Percentiles rank a stretch among this genome's conserved stretches.
Evolutionary conservation across 35 echinoderm and acorn worm species (phyloP).

Genomic region (Acanthaster planci): DNA sequence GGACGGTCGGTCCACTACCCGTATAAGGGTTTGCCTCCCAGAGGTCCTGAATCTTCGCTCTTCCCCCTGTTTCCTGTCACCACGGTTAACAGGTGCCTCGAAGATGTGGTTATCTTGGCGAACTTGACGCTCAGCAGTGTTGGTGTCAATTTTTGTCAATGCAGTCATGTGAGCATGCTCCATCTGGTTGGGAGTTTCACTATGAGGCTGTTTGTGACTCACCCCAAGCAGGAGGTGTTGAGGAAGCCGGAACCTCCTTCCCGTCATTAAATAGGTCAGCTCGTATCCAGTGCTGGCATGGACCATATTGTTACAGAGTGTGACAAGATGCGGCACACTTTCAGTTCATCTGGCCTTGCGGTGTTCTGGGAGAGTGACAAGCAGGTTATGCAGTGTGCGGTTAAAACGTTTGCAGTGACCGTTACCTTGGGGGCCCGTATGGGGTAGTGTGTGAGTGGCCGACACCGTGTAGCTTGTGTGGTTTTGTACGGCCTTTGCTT

Average conservation of each 20-base stretch:
- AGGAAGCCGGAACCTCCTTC: slow-evolving; percentile 59
- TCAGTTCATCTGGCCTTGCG: slow-evolving; percentile 57
- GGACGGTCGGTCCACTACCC: too few species aligned
- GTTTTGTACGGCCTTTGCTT: slow-evolving; percentile 39
- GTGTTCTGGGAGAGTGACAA: slow-evolving; percentile 42
- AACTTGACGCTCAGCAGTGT: too few species aligned
- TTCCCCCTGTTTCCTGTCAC: too few species aligned
- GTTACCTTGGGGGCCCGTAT: slow-evolving; percentile 57
- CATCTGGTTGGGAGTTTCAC: slow-evolving; percentile 13
- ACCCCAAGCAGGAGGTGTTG: slow-evolving; percentile 58
- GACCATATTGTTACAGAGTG: slow-evolving; percentile 55
- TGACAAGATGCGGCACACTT: slow-evolving; percentile 63
- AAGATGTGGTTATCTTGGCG: too few species aligned
- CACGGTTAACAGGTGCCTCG: too few species aligned
- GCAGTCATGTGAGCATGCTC: slow-evolving; percentile 39
- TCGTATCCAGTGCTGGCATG: slow-evolving; percentile 71
- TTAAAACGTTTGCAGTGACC: slow-evolving; percentile 78
- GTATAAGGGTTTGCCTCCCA: too few species aligned
- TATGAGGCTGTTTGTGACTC: background rate
- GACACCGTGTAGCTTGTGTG: too few species aligned
- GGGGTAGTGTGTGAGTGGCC: too few species aligned
- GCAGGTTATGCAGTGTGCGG: slow-evolving; percentile 58
- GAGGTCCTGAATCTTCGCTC: too few species aligned
- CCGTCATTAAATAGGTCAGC: slow-evolving; percentile 69
- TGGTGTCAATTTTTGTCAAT: too few species aligned